These are phyloP conservation scores for Halcyon smyrnensis DNA, from an alignment of 2,797 vertebrate genomes.

Conservation along the genomic window DNA sequence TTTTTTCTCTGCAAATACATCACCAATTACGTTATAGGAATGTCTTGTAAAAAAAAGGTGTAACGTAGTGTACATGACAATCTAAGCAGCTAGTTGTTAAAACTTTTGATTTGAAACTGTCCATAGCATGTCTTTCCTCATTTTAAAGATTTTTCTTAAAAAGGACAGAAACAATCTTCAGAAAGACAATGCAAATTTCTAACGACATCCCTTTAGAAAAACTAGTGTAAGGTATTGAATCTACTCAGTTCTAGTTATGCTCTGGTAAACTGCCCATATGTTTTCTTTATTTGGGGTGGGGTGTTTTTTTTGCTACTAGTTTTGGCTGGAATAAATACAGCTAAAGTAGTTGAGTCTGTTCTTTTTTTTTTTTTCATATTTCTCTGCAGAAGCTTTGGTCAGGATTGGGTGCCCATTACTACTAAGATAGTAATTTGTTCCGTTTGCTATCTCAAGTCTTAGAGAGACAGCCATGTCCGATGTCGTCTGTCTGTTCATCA, in stretches of 20 bases:
- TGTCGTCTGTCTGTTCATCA: background rate
- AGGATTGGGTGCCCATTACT: background rate
- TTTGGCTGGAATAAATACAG: background rate
- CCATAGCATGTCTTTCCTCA: background rate
- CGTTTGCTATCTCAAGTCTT: background rate
- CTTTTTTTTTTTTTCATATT: background rate
- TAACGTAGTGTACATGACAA: background rate
- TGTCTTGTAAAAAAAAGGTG: background rate
- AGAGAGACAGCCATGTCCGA: background rate
- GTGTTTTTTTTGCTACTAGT: background rate
- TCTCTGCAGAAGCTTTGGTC: background rate
- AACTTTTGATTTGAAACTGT: background rate
- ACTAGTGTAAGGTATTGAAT: background rate
- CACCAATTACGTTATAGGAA: background rate
- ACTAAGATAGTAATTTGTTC: background rate
- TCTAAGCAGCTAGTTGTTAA: background rate
- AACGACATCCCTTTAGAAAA: background rate
- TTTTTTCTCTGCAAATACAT: background rate
- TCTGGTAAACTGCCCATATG: background rate
- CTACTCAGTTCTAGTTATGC: background rate
- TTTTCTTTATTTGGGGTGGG: background rate
- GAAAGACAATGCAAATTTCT: background rate
- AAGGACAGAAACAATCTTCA: background rate
- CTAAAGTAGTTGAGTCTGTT: background rate
- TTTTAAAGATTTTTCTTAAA: background rate